These are phyloP conservation scores for Perca flavescens DNA, from an alignment of 2,113 vertebrate species.

Conservation along the genomic window DNA sequence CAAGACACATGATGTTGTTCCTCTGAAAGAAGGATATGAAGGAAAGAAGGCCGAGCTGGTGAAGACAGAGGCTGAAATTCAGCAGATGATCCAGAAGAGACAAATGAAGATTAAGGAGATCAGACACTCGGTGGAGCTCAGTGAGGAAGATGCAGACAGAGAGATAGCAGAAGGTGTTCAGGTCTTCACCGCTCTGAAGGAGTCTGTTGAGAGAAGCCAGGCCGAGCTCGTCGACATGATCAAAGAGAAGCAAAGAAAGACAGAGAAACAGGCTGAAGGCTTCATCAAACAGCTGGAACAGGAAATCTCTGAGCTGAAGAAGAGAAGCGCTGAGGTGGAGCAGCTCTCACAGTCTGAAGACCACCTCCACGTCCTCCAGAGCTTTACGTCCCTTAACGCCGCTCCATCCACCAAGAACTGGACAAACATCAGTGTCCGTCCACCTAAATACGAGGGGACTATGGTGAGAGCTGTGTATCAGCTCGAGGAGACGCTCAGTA, in stretches of 20 bases:
- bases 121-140: too few species aligned
- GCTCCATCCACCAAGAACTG: constrained; percentile 20
- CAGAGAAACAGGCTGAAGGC: constrained; percentile 23
- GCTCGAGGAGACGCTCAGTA: constrained; percentile 3
- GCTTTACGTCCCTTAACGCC: background rate
- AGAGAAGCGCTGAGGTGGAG: constrained; percentile 4
- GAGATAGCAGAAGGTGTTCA: too few species aligned
- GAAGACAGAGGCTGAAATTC: background rate
- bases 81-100: background rate
- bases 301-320: constrained; percentile 31
- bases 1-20: constrained; percentile 21
- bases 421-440: background rate
- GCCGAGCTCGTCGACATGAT: too few species aligned
- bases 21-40: constrained; percentile 33
- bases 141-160: too few species aligned
- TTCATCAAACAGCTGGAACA: constrained; percentile 33
- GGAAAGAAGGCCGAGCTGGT: background rate
- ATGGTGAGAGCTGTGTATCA: constrained; percentile 11
- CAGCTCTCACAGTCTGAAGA: constrained; percentile 14
- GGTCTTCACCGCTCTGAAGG: too few species aligned
- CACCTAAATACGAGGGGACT: constrained; percentile 19
- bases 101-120: too few species aligned
- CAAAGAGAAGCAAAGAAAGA: constrained; percentile 16
- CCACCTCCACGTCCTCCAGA: constrained; percentile 15
- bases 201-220: too few species aligned